Conservation (phyloP, 2,888 invertebrate species). For the Melipona beecheii region DNA sequence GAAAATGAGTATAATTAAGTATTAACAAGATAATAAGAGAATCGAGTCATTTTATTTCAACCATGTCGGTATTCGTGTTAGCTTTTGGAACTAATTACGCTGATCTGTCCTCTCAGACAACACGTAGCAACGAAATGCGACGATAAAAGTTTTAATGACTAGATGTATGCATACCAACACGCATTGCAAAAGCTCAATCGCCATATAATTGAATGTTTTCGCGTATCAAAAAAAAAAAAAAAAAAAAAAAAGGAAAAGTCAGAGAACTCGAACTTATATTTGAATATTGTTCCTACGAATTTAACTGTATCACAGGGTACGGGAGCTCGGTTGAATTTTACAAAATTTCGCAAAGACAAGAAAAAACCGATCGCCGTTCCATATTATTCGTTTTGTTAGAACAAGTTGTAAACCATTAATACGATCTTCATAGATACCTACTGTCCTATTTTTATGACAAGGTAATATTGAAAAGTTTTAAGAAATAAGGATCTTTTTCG, state of each 20-base stretch:
- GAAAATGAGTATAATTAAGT: background rate
- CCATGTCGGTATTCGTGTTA: background rate
- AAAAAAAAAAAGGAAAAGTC: too few species aligned
- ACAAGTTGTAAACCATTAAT: background rate
- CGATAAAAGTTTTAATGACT: constrained; percentile 50
- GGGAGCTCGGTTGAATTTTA: background rate
- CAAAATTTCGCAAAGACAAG: background rate
- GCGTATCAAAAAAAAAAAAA: too few species aligned
- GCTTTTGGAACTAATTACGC: constrained; percentile 6
- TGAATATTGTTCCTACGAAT: too few species aligned
- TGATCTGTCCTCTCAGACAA: background rate
- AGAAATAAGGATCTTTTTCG: too few species aligned
- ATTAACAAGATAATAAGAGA: too few species aligned
- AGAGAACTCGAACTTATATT: too few species aligned
- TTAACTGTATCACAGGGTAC: too few species aligned
- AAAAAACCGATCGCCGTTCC: too few species aligned
- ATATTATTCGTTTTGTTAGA: background rate
- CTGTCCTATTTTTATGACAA: background rate
- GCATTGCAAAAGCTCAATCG: too few species aligned
- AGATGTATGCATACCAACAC: background rate
- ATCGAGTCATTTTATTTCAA: constrained; percentile 52
- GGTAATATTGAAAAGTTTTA: background rate
- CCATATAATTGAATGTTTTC: too few species aligned
- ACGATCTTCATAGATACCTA: background rate
- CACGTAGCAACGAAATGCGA: constrained; percentile 22